These are phyloP conservation scores for Camelus bactrianus DNA, from an alignment of 2,113 vertebrate species.

Conservation along the genomic window DNA sequence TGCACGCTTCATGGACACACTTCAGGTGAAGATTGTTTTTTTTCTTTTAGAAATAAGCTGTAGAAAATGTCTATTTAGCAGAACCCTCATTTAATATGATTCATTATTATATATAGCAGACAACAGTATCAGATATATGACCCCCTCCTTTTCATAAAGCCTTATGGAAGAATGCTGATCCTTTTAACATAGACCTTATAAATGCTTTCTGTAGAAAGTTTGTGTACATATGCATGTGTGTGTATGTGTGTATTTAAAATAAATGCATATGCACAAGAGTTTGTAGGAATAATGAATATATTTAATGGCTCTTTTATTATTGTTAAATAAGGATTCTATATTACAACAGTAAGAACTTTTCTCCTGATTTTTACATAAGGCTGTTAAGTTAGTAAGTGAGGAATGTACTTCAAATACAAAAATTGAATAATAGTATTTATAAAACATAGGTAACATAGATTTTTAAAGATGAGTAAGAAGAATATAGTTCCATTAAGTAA, in stretches of 20 bases:
- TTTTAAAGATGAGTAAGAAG: conserved; percentile 10
- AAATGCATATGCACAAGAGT: background rate
- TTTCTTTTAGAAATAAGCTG: conserved; percentile 1
- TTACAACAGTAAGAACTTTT: background rate
- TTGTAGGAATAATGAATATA: background rate
- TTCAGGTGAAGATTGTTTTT: background rate
- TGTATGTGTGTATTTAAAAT: background rate
- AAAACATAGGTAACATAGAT: background rate
- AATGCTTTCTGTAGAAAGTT: background rate
- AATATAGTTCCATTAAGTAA: background rate
- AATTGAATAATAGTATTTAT: background rate
- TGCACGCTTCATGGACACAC: background rate
- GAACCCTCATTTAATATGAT: background rate
- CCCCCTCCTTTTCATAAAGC: background rate
- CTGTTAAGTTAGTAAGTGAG: background rate
- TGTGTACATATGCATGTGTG: background rate
- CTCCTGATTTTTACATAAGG: background rate
- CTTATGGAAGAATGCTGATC: background rate
- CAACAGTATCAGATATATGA: background rate
- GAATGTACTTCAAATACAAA: background rate
- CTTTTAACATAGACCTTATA: background rate
- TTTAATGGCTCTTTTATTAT: background rate
- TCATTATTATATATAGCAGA: background rate
- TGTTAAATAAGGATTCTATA: background rate
- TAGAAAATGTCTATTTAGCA: conserved; percentile 8